phyloP scores from a whole-genome alignment of 2,888 invertebrate species.

The Heteropelma amictum region DNA sequence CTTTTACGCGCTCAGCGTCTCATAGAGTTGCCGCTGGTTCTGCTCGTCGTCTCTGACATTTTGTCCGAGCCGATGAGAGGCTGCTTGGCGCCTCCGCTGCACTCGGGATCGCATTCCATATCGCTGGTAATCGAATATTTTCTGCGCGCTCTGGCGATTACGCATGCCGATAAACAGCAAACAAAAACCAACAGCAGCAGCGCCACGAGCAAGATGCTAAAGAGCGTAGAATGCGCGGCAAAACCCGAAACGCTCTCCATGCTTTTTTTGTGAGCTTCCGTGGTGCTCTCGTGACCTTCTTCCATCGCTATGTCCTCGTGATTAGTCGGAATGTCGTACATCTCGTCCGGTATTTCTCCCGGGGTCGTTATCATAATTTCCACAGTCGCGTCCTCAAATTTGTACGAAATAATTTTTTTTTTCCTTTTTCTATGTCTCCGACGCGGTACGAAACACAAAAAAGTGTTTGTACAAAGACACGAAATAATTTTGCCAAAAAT shows the following conservation, averaged over 20 bases:
- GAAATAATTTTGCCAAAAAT: too few species aligned
- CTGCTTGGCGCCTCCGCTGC: constrained; percentile 60
- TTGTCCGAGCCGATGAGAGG: constrained; percentile 65
- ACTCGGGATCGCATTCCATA: constrained; percentile 66
- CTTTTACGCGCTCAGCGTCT: constrained; percentile 3
- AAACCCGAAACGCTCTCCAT: constrained; percentile 26
- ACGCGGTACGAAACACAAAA: too few species aligned
- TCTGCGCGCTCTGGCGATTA: constrained; percentile 63
- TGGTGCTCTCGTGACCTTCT: background rate
- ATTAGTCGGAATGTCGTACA: constrained; percentile 64
- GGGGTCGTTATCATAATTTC: constrained; percentile 67
- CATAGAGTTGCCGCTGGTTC: constrained; percentile 38
- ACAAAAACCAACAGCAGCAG: constrained; percentile 63
- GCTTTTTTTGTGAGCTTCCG: background rate
- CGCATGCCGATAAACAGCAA: constrained; percentile 66
- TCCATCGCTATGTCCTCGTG: background rate
- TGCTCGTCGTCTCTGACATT: constrained; percentile 49
- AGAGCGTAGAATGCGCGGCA: constrained; percentile 58
- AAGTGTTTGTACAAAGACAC: too few species aligned
- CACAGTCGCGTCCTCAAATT: constrained; percentile 62
- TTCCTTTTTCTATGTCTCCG: background rate
- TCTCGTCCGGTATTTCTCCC: constrained; percentile 65
- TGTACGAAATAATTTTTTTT: background rate
- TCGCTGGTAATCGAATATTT: constrained; percentile 56
- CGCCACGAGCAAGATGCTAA: constrained; percentile 59